Evolutionary conservation across 2,888 invertebrate genomes (phyloP), one percentile per base, ranked within the genome.

Genomic region (Sericinus montela): DNA sequence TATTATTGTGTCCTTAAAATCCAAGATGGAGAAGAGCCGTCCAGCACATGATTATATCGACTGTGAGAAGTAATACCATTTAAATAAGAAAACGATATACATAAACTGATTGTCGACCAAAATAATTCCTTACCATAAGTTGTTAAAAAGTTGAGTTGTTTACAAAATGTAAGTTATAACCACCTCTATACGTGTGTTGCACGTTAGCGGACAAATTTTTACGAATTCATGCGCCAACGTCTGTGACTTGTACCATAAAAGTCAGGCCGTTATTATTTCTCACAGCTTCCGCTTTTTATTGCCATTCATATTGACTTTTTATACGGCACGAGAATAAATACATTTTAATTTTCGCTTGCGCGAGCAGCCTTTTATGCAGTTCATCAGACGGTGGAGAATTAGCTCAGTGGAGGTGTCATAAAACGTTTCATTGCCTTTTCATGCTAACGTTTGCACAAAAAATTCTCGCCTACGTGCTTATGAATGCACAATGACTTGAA

Each of bases 291-390:
- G 73, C 80, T 72, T 82, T 81, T 83, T 83, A 83, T 83, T 83
- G 84, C 86, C 82, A 74, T 76, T 78, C 83, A 86, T 88, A 87
- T 88, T 87, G 88, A 83, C 86, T 87, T 88, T 88, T 87, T 88
- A 85, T 86, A 77, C 84, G 72, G 74, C 72, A 66, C 69, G 67
- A 67, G 87, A 86, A 88, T 88, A 88, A 87, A 88, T 88, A 86
- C 88, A 88, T 88, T 88, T 84, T 86, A 87, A 88, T 88, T 87
- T 81, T 76, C 73, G 78, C 80, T 67, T 67, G 72, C 72, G 68
- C 70, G 71, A 68, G 69, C 80, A 70, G 63, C 72, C 74, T 75
- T 75, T 80, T 80, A 74, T 75, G 69, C 75, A 68, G 67, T 70
- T 76, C 73, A 71, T 77, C 79, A 80, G 83, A 78, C 78, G 57